Evolutionary conservation across 1,140 invertebrate species (phyloP).

Genomic region (Steinernema feltiae): DNA sequence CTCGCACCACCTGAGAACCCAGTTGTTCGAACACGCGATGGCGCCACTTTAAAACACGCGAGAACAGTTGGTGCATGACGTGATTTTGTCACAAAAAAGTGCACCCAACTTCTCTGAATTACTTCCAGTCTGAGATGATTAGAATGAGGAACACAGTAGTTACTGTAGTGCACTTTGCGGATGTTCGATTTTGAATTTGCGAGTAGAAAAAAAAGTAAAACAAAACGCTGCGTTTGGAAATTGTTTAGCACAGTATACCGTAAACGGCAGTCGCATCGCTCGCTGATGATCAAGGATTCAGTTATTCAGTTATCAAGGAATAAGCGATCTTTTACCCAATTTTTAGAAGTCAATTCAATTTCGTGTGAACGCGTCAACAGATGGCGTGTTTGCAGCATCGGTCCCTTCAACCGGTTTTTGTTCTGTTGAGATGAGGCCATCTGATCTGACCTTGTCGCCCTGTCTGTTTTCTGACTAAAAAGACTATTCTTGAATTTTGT

Average conservation of each 20-base stretch:
- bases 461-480: background rate
- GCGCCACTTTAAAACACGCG: background rate
- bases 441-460: background rate
- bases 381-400: background rate
- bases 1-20: background rate
- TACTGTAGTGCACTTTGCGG: background rate
- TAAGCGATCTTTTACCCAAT: background rate
- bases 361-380: background rate
- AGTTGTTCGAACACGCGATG: background rate
- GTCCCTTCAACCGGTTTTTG: background rate
- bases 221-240: too few species aligned
- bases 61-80: background rate
- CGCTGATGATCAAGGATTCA: too few species aligned
- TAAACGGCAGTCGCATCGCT: too few species aligned
- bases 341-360: background rate
- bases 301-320: too few species aligned
- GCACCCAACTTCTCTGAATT: background rate
- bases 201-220: background rate
- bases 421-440: background rate
- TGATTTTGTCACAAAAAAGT: background rate
- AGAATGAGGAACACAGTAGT: too few species aligned
- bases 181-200: background rate
- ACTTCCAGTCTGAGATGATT: too few species aligned
- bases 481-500: background rate
- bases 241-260: too few species aligned